These are phyloP conservation scores for Antrozous pallidus DNA, from an alignment of 2,797 vertebrate species.

Conservation along the genomic window DNA sequence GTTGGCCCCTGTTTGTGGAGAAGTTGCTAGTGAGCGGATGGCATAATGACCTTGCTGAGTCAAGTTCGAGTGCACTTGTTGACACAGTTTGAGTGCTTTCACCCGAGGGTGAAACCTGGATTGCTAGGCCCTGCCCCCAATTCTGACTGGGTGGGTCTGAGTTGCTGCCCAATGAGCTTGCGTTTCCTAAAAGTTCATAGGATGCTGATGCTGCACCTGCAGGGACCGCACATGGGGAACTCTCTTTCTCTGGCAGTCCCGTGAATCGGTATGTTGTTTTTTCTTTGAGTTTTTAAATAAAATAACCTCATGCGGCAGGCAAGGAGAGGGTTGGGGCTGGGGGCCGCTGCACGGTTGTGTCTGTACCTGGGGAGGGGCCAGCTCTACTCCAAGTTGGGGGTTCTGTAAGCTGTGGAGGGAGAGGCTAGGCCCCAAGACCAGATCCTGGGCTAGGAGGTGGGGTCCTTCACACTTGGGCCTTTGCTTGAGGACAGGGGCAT, in stretches of 20 bases:
- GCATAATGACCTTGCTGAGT: background rate
- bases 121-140: fast-evolving
- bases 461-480: constrained; percentile 65
- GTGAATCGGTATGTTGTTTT: background rate
- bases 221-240: background rate
- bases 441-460: constrained; percentile 68
- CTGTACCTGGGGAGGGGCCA: constrained; percentile 37
- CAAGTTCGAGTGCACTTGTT: background rate
- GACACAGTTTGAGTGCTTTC: background rate
- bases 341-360: constrained; percentile 48
- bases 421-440: background rate
- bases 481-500: constrained; percentile 85
- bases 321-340: background rate
- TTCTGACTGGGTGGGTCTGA: background rate
- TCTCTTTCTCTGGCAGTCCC: background rate
- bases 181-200: background rate
- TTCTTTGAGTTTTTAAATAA: constrained; percentile 67
- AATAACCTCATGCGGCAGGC: constrained; percentile 59
- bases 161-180: background rate
- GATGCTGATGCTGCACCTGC: fast-evolving
- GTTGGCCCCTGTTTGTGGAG: too few relatives aligned
- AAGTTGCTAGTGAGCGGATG: background rate
- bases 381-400: background rate
- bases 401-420: background rate
- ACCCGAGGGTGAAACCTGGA: background rate